phyloP scores from a whole-genome alignment of 1,140 invertebrate genomes.

The Medauroidea extradentata region DNA sequence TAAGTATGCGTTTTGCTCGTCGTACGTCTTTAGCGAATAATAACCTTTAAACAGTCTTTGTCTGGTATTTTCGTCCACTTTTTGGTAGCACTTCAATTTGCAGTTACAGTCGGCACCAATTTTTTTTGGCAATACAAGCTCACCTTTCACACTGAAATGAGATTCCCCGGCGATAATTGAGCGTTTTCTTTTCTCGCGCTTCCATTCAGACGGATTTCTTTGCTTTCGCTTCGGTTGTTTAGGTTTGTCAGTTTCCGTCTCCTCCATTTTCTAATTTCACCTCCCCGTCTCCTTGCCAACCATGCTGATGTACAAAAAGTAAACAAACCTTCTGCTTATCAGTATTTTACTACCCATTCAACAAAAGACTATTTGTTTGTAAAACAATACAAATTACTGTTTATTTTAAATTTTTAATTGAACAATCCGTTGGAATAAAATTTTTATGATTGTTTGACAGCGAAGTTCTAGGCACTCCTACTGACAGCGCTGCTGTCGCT shows the following conservation, averaged over 20 bases:
- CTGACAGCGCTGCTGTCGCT: too few species aligned
- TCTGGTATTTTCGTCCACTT: constrained; percentile 47
- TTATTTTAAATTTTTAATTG: too few species aligned
- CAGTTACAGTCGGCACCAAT: constrained; percentile 51
- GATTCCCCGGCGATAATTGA: constrained; percentile 50
- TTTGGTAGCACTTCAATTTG: constrained; percentile 48
- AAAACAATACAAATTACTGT: too few species aligned
- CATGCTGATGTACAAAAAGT: background rate
- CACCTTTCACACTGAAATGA: constrained; percentile 52
- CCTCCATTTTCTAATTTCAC: constrained; percentile 11
- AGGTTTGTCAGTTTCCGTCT: background rate
- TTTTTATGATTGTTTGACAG: too few species aligned
- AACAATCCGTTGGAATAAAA: too few species aligned
- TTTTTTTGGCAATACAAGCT: constrained; percentile 47
- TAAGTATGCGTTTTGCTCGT: constrained; percentile 55
- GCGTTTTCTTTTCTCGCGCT: constrained; percentile 53
- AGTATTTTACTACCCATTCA: too few species aligned
- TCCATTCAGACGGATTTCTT: constrained; percentile 45
- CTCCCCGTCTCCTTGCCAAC: constrained; percentile 8
- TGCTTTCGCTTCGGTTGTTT: constrained; percentile 6
- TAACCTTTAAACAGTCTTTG: constrained; percentile 51
- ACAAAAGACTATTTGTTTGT: too few species aligned
- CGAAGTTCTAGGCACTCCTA: too few species aligned
- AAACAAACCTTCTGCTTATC: too few species aligned
- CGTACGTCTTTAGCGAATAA: constrained; percentile 52